Evolutionary conservation across 2,797 vertebrate genomes (phyloP).

Genomic region (Muraenolepis orangiensis): DNA sequence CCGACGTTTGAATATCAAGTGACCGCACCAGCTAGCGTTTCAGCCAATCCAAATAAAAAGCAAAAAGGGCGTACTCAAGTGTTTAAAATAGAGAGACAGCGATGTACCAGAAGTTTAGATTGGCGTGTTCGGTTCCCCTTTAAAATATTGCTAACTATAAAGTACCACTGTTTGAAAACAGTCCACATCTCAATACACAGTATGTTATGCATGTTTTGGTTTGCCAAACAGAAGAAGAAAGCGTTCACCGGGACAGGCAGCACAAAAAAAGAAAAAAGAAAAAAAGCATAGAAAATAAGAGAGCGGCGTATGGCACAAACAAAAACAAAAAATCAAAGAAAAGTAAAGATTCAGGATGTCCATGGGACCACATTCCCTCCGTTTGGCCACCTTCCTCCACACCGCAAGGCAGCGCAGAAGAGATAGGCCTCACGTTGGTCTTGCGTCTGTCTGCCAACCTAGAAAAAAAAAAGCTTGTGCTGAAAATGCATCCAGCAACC

Average conservation of each 20-base stretch:
- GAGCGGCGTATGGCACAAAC: constrained; percentile 87
- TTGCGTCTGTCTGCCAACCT: constrained; percentile 52
- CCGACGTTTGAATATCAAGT: neutral
- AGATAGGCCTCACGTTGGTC: constrained; percentile 68
- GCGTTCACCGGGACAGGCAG: constrained; percentile 43
- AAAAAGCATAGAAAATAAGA: constrained; percentile 53
- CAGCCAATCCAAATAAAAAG: neutral
- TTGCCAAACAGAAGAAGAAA: constrained; percentile 71
- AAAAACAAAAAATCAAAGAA: constrained; percentile 71
- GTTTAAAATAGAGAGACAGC: neutral
- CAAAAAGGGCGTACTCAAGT: neutral
- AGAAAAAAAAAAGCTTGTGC: constrained; percentile 25
- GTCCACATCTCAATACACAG: constrained; percentile 71
- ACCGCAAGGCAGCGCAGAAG: constrained; percentile 62
- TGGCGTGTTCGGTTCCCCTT: neutral
- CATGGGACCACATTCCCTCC: constrained; percentile 55
- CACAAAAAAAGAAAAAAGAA: neutral
- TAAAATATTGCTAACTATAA: constrained; percentile 13
- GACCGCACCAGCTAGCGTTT: neutral
- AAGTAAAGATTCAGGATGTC: constrained; percentile 74
- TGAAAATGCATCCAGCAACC: constrained; percentile 50
- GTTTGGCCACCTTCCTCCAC: constrained; percentile 47
- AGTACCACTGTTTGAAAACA: constrained; percentile 90
- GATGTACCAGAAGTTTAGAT: neutral
- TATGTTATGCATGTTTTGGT: constrained; percentile 66